Base-by-base conservation (phyloP, 2,797 vertebrate species). In the Argentina silus region DNA sequence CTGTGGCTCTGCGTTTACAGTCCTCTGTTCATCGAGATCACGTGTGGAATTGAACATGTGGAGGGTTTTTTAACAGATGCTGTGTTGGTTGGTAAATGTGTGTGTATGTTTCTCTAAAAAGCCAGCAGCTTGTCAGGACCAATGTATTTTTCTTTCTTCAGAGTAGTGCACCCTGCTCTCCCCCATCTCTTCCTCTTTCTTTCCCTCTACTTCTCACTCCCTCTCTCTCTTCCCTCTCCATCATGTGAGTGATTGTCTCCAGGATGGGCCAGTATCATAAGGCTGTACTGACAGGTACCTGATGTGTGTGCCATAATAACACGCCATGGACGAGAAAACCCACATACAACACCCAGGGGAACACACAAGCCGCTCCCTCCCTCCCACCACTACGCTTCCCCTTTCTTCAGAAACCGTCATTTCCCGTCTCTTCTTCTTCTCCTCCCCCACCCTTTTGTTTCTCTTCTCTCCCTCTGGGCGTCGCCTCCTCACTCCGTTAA, bases 401-500 rank as follows among this genome's bases (percentile, higher is more conserved):
- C 7, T 27, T 12, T 63, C 36, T n/a, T 12, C 42, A 8, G 2
- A 36, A 36, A 36, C n/a, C 59, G 51, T 42, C 64, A 42, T 1
- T 10, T 61, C 66, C 10, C 53, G 60, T n/a, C n/a, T 51, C 10
- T 43, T 36, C 3, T n/a, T 47, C 14, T 55, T 64, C 55, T 55
- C 27, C 9, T 17, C 67, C 53, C 51, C 55, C 64, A 47, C 45
- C 10, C 42, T 23, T 27, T 50, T 12, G 48, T 53, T 59, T 62
- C 27, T 36, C 14, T 14, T 23, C 43, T 63, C 61, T 5, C 3
- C 44, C 79, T 66, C 36, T 27, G 21, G 67, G 48, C 3, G 6
- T 45, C 27, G 27, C 27, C 65, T 21, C 45, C 50, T 67, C 69
- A 65, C 67, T 67, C 56, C 74, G 70, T 72, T 67, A 70, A 36